Evolutionary conservation across 2,888 invertebrate species (phyloP).

Genomic region (Crioceris asparagi): DNA sequence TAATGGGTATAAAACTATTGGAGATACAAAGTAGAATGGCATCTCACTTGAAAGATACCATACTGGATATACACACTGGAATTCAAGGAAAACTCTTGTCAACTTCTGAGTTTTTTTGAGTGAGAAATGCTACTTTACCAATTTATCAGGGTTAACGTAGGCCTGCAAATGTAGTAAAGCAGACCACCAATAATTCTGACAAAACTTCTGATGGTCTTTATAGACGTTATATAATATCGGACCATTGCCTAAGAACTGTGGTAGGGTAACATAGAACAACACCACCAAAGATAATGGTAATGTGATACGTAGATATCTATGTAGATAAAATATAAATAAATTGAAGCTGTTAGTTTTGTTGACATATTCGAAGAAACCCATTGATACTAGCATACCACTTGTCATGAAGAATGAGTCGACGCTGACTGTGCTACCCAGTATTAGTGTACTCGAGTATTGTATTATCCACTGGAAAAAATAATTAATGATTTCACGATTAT

Average conservation of each 20-base stretch:
- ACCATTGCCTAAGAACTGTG: slow-evolving; percentile 37
- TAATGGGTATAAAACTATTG: slow-evolving; percentile 36
- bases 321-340: slow-evolving; percentile 33
- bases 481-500: background rate
- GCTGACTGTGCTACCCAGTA: slow-evolving; percentile 40
- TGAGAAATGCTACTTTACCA: no score
- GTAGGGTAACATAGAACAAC: slow-evolving; percentile 35
- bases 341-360: slow-evolving; percentile 30
- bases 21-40: slow-evolving; percentile 36
- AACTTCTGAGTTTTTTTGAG: no score
- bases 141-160: slow-evolving; percentile 23
- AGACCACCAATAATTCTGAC: slow-evolving; percentile 35
- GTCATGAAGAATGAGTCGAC: slow-evolving; percentile 54
- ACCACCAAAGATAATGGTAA: slow-evolving; percentile 39
- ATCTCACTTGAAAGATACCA: slow-evolving; percentile 42
- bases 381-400: slow-evolving; percentile 47
- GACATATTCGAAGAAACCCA: slow-evolving; percentile 32
- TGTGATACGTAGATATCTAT: slow-evolving; percentile 40
- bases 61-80: slow-evolving; percentile 31
- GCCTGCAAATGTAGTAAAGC: slow-evolving; percentile 35
- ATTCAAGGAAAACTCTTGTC: slow-evolving; percentile 5
- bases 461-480: slow-evolving; percentile 33
- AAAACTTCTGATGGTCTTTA: slow-evolving; percentile 20
- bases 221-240: slow-evolving; percentile 34
- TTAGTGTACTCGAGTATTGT: slow-evolving; percentile 20